phyloP scores from a whole-genome alignment of 2,797 vertebrate genomes.

The Eidolon dupreanum region DNA sequence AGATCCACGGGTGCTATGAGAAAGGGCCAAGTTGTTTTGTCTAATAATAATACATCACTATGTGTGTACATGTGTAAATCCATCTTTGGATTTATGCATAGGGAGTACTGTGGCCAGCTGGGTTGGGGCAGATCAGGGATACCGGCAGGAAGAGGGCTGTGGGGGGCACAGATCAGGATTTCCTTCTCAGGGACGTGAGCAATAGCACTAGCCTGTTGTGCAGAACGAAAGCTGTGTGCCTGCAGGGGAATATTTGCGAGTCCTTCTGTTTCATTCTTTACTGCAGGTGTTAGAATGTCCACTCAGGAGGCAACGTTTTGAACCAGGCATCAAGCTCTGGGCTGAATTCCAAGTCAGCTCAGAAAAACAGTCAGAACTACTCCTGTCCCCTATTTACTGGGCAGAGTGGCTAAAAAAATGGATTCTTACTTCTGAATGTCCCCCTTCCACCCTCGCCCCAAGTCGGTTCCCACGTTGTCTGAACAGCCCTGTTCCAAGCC shows the following conservation, averaged over 20 bases:
- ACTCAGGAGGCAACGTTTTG: slow-evolving; percentile 34
- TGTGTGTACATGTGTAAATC: not conserved
- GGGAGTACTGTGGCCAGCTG: not conserved
- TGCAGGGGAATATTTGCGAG: not conserved
- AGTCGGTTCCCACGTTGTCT: rapidly evolving
- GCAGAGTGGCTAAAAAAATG: not conserved
- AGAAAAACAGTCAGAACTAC: not conserved
- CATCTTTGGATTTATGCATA: not conserved
- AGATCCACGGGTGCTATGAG: not conserved
- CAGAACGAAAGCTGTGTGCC: not conserved
- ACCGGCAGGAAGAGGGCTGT: not conserved
- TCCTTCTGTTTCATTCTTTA: not conserved
- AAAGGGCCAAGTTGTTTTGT: not conserved
- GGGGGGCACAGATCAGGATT: not conserved
- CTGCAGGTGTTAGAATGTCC: not conserved
- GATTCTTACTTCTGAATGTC: not conserved
- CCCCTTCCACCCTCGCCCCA: not conserved
- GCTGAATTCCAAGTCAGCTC: slow-evolving; percentile 40
- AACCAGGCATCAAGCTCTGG: not conserved
- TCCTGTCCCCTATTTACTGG: not conserved
- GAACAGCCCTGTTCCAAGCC: not conserved
- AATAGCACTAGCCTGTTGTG: not conserved
- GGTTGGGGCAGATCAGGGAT: not conserved
- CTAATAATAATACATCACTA: not conserved
- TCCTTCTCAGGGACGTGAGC: not conserved